Percentiles rank a stretch among this genome's conserved stretches.
Evolutionary conservation across 2,113 vertebrate species (phyloP).

Genomic region (Pterocles gutturalis): DNA sequence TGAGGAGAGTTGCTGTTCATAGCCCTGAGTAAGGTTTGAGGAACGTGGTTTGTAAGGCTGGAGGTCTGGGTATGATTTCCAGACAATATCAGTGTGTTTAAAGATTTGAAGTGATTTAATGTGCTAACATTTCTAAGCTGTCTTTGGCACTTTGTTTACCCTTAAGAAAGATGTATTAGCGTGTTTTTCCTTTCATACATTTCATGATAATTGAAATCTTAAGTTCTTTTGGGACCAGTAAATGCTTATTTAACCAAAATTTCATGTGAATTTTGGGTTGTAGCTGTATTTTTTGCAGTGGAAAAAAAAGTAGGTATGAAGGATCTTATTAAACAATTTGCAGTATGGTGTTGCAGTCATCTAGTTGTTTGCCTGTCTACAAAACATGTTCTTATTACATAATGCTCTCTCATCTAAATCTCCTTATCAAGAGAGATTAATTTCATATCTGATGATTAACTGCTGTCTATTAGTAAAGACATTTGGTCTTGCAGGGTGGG

Average conservation of each 20-base stretch:
- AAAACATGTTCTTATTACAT: not conserved
- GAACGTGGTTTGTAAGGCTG: not conserved
- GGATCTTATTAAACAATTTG: not conserved
- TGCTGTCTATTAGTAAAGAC: not conserved
- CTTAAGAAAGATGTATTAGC: not conserved
- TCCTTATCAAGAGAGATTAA: not conserved
- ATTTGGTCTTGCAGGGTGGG: not conserved
- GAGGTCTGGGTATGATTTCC: not conserved
- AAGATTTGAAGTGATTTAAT: not conserved
- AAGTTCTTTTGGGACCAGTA: not conserved
- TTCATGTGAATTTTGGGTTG: not conserved
- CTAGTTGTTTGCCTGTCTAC: not conserved
- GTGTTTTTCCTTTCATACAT: not conserved
- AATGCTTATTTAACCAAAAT: not conserved
- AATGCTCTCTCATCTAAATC: not conserved
- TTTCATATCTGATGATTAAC: not conserved
- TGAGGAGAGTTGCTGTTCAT: not conserved
- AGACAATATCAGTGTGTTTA: not conserved
- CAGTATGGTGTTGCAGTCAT: not conserved
- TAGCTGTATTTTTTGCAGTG: not conserved
- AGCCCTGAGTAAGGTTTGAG: not conserved
- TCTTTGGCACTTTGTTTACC: not conserved
- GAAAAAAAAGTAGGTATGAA: not conserved
- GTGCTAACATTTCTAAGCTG: not conserved
- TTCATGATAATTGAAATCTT: not conserved